Conservation (phyloP, 2,113 vertebrate species). For the Shinisaurus crocodilurus region DNA sequence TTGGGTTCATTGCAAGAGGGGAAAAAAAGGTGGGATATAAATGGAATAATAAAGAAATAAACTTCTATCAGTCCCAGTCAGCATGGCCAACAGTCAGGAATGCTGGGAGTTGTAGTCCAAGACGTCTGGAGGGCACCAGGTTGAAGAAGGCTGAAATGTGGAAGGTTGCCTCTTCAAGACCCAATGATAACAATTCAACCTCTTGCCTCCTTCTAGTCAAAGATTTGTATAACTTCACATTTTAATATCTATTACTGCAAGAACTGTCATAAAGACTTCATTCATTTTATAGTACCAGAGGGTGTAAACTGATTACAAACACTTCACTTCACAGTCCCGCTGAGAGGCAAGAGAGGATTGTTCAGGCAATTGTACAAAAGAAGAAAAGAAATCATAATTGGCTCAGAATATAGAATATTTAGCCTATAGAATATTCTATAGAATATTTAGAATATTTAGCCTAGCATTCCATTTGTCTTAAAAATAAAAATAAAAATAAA, state of each 20-base stretch:
- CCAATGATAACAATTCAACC: no score
- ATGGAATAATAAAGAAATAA: no score
- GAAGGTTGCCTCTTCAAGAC: neutral
- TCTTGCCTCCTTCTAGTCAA: neutral
- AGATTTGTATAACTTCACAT: neutral
- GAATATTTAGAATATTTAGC: no score
- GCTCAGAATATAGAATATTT: conserved; percentile 9
- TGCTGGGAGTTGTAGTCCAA: neutral
- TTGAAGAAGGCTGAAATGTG: neutral
- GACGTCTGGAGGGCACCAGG: no score
- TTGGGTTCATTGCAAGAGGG: no score
- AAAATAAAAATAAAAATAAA: no score
- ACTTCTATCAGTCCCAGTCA: neutral
- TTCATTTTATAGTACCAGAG: neutral
- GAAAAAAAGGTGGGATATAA: no score
- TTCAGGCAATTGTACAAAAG: neutral
- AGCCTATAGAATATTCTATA: no score
- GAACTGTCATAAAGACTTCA: neutral
- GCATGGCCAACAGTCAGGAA: neutral
- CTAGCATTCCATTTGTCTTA: neutral
- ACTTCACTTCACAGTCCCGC: neutral
- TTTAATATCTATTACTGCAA: conserved; percentile 7
- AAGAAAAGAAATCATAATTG: neutral
- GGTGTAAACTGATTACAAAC: conserved; percentile 26
- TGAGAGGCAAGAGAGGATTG: neutral